phyloP scores from a whole-genome alignment of 1,140 invertebrate species.

The Cotesia chilonis region DNA sequence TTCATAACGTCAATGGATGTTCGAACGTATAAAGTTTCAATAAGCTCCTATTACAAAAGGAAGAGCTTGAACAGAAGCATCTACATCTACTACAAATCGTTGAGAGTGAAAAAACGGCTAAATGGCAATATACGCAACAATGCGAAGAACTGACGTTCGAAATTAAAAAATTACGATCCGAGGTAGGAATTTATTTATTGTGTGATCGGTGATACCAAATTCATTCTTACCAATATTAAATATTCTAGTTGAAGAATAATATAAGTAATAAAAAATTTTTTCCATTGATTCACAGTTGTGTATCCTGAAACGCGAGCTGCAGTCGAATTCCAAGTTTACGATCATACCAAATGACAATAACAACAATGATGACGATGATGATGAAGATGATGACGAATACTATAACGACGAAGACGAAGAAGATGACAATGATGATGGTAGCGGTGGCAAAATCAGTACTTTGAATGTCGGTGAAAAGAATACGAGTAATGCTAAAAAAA shows the following conservation, averaged over 20 bases:
- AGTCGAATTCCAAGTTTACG: constrained; percentile 59
- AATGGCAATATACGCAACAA: constrained; percentile 93
- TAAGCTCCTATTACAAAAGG: constrained; percentile 88
- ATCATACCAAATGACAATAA: background rate
- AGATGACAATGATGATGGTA: background rate
- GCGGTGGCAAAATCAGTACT: background rate
- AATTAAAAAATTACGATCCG: constrained; percentile 88
- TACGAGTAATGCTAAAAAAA: too few relatives aligned
- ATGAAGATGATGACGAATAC: too few relatives aligned
- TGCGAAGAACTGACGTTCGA: constrained; percentile 89
- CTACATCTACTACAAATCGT: constrained; percentile 91
- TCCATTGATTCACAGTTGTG: constrained; percentile 71
- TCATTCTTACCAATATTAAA: background rate
- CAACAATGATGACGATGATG: too few relatives aligned
- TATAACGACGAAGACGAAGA: too few relatives aligned
- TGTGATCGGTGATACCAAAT: background rate
- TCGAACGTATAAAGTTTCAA: constrained; percentile 76
- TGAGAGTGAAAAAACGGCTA: constrained; percentile 91
- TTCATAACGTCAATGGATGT: too few relatives aligned
- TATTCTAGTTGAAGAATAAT: background rate
- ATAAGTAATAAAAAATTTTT: constrained; percentile 16
- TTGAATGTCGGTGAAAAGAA: too few relatives aligned
- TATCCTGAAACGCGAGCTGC: constrained; percentile 82
- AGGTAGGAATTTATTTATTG: constrained; percentile 68
- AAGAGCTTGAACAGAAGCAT: constrained; percentile 93